A percentile compares a stretch with the other conserved stretches of the same genome.
Evolutionary conservation across 2,888 invertebrate genomes (phyloP).

Genomic region (Eupithecia subfuscata): DNA sequence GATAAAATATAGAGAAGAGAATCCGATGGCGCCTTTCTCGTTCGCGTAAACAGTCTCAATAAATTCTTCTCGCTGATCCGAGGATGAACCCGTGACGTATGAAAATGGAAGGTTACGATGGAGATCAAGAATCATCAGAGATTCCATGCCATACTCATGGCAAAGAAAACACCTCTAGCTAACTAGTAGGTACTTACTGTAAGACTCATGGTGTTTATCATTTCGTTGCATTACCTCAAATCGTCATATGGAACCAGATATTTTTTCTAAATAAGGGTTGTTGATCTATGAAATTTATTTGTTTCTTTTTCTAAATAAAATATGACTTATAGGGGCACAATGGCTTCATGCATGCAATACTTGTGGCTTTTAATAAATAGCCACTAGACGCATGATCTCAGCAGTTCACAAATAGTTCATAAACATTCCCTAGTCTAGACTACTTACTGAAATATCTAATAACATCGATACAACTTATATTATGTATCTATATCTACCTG

Average conservation of each 20-base stretch:
- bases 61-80: slow-evolving; percentile 76
- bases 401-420: slow-evolving; percentile 27
- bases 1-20: slow-evolving; percentile 39
- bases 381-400: slow-evolving; percentile 25
- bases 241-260: neutral
- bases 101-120: slow-evolving; percentile 66
- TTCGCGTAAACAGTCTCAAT: slow-evolving; percentile 70
- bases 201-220: neutral
- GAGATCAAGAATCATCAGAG: slow-evolving; percentile 52
- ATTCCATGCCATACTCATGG: slow-evolving; percentile 45
- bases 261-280: neutral
- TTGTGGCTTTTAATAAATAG: slow-evolving; percentile 9
- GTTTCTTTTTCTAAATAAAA: neutral
- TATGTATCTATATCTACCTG: slow-evolving; percentile 20
- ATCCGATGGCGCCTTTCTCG: slow-evolving; percentile 47
- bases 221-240: neutral
- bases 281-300: neutral
- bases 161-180: neutral
- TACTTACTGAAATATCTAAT: slow-evolving; percentile 41
- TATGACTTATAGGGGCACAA: neutral
- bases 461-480: slow-evolving; percentile 32
- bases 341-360: neutral
- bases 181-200: neutral
- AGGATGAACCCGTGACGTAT: slow-evolving; percentile 71
- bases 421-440: slow-evolving; percentile 29